Conservation (phyloP, 30 jellyfish, hydroid and myxozoan genomes). For the Calvadosia cruxmelitensis region DNA sequence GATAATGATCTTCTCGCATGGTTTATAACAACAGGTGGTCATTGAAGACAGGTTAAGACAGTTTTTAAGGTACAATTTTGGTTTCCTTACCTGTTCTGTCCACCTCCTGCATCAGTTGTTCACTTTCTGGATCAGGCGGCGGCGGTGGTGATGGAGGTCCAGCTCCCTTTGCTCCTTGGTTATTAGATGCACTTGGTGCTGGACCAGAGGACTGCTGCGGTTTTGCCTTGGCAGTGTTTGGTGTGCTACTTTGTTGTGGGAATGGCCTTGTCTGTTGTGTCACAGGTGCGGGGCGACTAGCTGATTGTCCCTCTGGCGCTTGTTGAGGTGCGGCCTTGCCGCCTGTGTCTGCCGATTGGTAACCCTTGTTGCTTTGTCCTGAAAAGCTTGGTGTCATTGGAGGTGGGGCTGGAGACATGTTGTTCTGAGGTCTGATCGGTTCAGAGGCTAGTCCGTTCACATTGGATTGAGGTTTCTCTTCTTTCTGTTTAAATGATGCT, state of each 20-base stretch:
- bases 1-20: not conserved
- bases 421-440: no score
- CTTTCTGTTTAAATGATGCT: not conserved
- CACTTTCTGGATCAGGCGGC: conserved; percentile 37
- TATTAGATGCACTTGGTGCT: not conserved
- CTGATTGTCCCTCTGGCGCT: no score
- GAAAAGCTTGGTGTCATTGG: not conserved
- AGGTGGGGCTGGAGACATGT: conserved; percentile 6
- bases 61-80: no score
- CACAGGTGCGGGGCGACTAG: no score
- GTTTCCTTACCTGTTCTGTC: conserved; percentile 48
- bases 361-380: no score
- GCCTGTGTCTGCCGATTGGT: no score
- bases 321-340: no score
- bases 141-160: not conserved
- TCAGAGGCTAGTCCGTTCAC: no score
- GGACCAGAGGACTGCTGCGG: not conserved
- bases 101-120: conserved; percentile 25
- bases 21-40: not conserved
- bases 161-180: not conserved
- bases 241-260: not conserved
- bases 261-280: not conserved
- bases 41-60: not conserved
- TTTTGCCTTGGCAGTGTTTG: not conserved
- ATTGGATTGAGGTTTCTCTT: no score